A percentile compares a stretch with the other conserved stretches of the same genome.
These are phyloP conservation scores for Ammodytes dubius DNA, from an alignment of 2,113 vertebrate genomes.

Conservation along the genomic window DNA sequence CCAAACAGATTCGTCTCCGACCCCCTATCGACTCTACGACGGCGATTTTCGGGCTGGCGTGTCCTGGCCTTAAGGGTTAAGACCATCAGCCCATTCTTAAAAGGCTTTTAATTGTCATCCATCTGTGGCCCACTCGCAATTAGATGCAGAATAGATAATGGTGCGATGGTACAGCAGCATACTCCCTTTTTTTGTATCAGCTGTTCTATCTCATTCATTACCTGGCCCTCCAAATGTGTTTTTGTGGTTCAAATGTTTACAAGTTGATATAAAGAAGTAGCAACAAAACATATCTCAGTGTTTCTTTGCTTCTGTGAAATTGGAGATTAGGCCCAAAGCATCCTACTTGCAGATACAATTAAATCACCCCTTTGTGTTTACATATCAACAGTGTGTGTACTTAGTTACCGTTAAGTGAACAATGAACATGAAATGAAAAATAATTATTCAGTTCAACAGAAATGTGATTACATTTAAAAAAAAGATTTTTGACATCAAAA, in stretches of 20 bases:
- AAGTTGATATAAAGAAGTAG: background rate
- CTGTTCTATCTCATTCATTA: background rate
- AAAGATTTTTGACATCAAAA: too few species aligned
- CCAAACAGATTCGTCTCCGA: too few species aligned
- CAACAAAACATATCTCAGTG: background rate
- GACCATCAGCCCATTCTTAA: slow-evolving; percentile 7
- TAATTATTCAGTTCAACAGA: background rate
- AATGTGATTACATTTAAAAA: background rate
- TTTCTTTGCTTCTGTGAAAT: background rate
- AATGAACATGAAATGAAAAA: background rate
- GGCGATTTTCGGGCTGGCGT: too few species aligned
- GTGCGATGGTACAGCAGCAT: background rate
- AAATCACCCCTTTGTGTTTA: background rate
- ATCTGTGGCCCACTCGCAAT: slow-evolving; percentile 14
- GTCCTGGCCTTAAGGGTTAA: too few species aligned
- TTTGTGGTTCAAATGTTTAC: background rate
- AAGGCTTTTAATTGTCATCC: slow-evolving; percentile 40
- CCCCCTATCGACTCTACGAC: too few species aligned
- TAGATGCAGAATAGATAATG: slow-evolving; percentile 22
- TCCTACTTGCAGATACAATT: background rate
- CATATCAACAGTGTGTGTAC: slow-evolving; percentile 11
- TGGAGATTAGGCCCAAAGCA: background rate
- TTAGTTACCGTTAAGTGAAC: too few species aligned
- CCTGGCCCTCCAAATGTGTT: background rate
- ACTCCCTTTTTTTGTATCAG: background rate